Base-by-base conservation (phyloP, 2,113 vertebrate genomes). In the Vidua chalybeata region DNA sequence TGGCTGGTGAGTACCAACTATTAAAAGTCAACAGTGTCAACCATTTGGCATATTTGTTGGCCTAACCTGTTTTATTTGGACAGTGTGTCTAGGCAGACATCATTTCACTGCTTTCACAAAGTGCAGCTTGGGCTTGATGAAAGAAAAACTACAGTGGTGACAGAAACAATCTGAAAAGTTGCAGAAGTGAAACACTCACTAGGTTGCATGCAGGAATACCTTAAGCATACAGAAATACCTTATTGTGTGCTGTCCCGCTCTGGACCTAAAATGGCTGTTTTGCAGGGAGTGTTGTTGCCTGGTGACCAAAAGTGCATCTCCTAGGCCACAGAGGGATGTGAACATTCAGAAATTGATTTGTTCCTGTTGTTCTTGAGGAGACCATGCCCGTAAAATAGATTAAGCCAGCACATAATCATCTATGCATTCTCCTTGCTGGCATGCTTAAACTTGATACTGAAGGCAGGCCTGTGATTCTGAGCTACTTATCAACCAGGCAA, bases 261-360 rank as follows among this genome's bases (percentile, higher is more conserved):
- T 58, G 82, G 89, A 95, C 90, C 88, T 98, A 97, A 98, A 97
- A 98, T 97, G 98, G 97, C 97, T 97, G 97, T 96, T 97, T 89
- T 93, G 93, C 96, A 96, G 93, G 86, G 73, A 86, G 92, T 96
- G 87, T 52, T 96, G 98, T 98, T 98, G 98, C 97, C 95, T 97
- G 96, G 98, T 98, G 97, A 98, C 97, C 97, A 97, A 95, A 95
- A 97, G 93, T 97, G 94, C 92, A 97, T 97, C 95, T 97, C 94
- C 97, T 97, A 83, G 56, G 91, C 82, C 96, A 95, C 97, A 87
- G 93, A 96, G 82, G 90, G 94, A 97, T 97, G 92, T 90, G 96
- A 97, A 96, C 87, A 77, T 89, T 92, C 94, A 96, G 93, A 84
- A 93, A 96, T 74, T 87, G 94, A 96, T 93, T 95, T 75, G 94